Base-by-base conservation (phyloP, 2,113 vertebrate genomes). In the Varanus salvator region DNA sequence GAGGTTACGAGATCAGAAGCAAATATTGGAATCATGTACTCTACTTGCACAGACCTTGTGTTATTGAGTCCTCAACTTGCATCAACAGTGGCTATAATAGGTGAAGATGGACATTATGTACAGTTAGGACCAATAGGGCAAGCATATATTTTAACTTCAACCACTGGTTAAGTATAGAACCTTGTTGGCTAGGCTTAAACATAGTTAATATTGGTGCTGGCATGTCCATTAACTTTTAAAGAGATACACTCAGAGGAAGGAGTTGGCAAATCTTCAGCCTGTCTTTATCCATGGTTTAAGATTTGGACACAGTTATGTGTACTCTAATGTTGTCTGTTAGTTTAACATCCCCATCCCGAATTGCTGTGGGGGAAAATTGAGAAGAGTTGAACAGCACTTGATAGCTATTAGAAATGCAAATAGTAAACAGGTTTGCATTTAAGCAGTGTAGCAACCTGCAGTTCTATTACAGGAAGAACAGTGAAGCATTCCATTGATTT, bases 401-500 rank as follows among this genome's bases (percentile, higher is more conserved):
- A 31, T 78, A 85, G 29, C n/a, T 48, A 3, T 48, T 77, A 64
- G 72, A 76, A 48, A 19, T 50, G 74, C 23, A 60, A 69, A 69
- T 29, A n/a, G 4, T 29, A 48, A 69, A 29, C 38, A 29, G 57
- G 7, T 80, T 29, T 29, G 17, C 5, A n/a, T 86, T 29, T 64
- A 86, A 86, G 52, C 68, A 57, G 69, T 80, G 38, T 50, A 80
- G 48, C 38, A 83, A 52, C 52, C 66, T 80, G 34, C 1, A 2
- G 72, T 3, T 31, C 48, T 50, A 14, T 80, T 6, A 57, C 87
- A 71, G 29, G 23, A 77, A 21, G 34, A 23, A 27, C 25, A 90
- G n/a, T 85, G 7, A 38, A 77, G 3, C 75, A 87, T 68, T 78
- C 1, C n/a, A 93, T 93, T 85, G n/a, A 38, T 3, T 93, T 87